Percentiles rank a stretch among this genome's conserved stretches.
phyloP scores from a whole-genome alignment of 2,797 vertebrate genomes.

The Columba guinea region DNA sequence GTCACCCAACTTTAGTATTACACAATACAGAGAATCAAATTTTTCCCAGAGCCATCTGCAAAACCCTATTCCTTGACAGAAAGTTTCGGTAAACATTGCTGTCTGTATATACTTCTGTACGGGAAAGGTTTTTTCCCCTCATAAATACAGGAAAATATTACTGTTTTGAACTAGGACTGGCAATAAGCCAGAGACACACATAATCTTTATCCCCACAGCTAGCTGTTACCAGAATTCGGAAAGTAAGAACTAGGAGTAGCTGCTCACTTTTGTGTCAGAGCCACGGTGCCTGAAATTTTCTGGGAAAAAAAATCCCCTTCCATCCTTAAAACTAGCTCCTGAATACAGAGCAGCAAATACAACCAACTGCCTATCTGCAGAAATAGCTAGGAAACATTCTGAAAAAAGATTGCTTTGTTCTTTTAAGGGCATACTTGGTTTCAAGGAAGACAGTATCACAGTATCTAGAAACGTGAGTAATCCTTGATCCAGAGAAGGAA shows the following conservation, averaged over 20 bases:
- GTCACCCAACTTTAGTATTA: neutral
- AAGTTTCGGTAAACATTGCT: neutral
- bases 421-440: neutral
- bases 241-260: neutral
- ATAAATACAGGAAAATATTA: neutral
- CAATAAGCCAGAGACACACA: neutral
- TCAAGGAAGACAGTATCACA: neutral
- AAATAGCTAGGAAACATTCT: neutral
- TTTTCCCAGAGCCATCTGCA: neutral
- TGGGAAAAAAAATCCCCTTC: neutral
- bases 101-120: neutral
- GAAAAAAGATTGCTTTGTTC: neutral
- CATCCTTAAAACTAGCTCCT: neutral
- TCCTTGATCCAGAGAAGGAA: neutral
- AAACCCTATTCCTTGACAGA: neutral
- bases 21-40: neutral
- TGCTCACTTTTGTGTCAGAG: neutral
- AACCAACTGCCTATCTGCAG: neutral
- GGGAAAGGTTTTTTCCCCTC: neutral
- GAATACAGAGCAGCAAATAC: neutral
- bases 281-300: neutral
- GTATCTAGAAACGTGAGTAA: neutral
- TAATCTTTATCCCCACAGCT: neutral
- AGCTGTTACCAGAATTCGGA: neutral
- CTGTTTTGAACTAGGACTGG: neutral